These are phyloP conservation scores for Oryzias curvinotus DNA, from an alignment of 2,113 vertebrate genomes.

Conservation along the genomic window DNA sequence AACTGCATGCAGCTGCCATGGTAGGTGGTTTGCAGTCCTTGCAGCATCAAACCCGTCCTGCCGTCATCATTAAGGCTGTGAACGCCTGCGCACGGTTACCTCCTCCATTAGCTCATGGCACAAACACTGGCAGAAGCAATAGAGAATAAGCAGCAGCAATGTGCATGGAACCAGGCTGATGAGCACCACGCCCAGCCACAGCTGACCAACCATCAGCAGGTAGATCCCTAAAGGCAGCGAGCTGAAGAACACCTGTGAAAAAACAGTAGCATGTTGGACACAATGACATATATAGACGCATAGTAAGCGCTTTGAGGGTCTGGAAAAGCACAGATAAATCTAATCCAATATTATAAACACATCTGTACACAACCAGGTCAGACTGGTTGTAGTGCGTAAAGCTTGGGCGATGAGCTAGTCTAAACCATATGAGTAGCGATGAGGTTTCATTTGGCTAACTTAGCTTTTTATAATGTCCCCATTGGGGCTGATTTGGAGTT, in stretches of 20 bases:
- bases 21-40: neutral
- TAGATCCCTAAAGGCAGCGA: slow-evolving; percentile 89
- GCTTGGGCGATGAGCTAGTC: no score
- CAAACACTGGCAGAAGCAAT: slow-evolving; percentile 86
- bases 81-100: slow-evolving; percentile 63
- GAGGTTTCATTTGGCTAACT: no score
- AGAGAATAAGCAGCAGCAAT: slow-evolving; percentile 83
- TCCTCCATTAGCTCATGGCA: slow-evolving; percentile 81
- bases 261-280: neutral
- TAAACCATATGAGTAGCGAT: no score
- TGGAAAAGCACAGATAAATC: neutral
- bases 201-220: slow-evolving; percentile 86
- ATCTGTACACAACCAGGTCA: neutral
- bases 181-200: slow-evolving; percentile 81
- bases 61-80: slow-evolving; percentile 27
- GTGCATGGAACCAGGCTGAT: slow-evolving; percentile 88
- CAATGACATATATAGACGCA: neutral
- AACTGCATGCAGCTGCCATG: slow-evolving; percentile 3
- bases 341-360: neutral
- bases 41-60: no score
- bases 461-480: no score
- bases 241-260: slow-evolving; percentile 80
- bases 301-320: neutral
- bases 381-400: neutral
- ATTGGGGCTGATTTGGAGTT: no score